Percentiles rank a stretch among this genome's conserved stretches.
These are phyloP conservation scores for Oligia strigilis DNA, from an alignment of 2,888 invertebrate genomes.

Conservation along the genomic window DNA sequence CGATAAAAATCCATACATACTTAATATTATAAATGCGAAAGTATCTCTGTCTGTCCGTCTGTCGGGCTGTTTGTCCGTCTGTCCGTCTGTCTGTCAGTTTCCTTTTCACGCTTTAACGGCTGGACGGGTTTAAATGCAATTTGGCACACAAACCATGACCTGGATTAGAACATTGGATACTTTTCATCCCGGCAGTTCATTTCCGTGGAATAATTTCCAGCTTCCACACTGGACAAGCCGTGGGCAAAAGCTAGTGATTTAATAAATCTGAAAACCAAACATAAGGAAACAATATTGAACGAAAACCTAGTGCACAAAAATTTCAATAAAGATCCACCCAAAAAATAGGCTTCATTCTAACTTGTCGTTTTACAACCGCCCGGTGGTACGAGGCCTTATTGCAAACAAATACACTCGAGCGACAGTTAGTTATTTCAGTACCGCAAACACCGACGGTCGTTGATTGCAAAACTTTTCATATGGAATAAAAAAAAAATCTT, in stretches of 20 bases:
- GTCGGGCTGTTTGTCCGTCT: no score
- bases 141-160: no score
- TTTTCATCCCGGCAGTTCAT: neutral
- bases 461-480: constrained; percentile 75
- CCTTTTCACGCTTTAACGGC: no score
- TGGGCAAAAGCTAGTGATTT: neutral
- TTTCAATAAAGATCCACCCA: constrained; percentile 15
- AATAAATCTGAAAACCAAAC: neutral
- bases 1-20: neutral
- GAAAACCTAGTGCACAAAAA: constrained; percentile 8
- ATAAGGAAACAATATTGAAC: neutral
- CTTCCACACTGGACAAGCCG: no score
- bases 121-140: no score
- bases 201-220: neutral
- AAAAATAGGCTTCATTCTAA: constrained; percentile 12
- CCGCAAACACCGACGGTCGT: constrained; percentile 68
- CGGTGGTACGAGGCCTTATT: constrained; percentile 38
- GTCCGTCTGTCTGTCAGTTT: no score
- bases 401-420: constrained; percentile 61
- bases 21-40: neutral
- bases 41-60: neutral
- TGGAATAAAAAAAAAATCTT: constrained; percentile 65
- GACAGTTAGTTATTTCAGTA: constrained; percentile 69
- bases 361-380: constrained; percentile 24
- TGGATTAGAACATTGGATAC: no score